Evolutionary conservation across 2,797 vertebrate species (phyloP), one percentile per base, ranked within the genome.

Genomic region (Sarcoramphus papa): DNA sequence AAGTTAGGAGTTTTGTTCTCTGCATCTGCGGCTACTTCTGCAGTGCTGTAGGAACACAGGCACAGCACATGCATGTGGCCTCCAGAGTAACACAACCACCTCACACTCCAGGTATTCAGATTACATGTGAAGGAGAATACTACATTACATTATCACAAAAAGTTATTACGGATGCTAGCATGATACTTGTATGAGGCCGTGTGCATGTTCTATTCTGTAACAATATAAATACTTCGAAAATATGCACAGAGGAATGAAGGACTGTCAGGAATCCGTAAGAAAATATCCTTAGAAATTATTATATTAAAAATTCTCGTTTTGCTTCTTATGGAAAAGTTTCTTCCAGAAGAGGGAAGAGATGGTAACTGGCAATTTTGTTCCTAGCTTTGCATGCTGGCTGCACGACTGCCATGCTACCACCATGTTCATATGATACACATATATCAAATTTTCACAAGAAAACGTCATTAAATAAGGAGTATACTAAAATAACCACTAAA

Each of bases 111-210:
- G 37, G 16, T 45, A 5, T 7, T 25, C 59, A 4, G 12, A 6
- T 45, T 15, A 24, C 21, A 1, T 0, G 47, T 0, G 63, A 27
- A 70, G 73, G 59, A 51, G 18, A 37, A 11, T 2, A 9, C 16
- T 5, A 17, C 10, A 22, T 12, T 1, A 7, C 6, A 0, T n/a
- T 54, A 14, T 3, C 20, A 9, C 50, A 41, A 14, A 30, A 59
- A 67, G 40, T 45, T 60, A 43, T 10, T 19, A 8, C 1, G 7
- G 51, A 24, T 78, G 31, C 43, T 30, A 11, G 33, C 2, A 4
- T 10, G 47, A 13, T n/a, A 48, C 30, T 35, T 31, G 3, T 0
- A 27, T 0, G 4, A 47, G 43, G 25, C 73, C 10, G 31, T 21
- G 21, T 45, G 53, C n/a, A 3, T 10, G 62, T 19, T 43, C 4